Percentiles rank a stretch among this genome's conserved stretches.
Evolutionary conservation across 2,113 vertebrate species (phyloP).

Genomic region (Tapirus terrestris): DNA sequence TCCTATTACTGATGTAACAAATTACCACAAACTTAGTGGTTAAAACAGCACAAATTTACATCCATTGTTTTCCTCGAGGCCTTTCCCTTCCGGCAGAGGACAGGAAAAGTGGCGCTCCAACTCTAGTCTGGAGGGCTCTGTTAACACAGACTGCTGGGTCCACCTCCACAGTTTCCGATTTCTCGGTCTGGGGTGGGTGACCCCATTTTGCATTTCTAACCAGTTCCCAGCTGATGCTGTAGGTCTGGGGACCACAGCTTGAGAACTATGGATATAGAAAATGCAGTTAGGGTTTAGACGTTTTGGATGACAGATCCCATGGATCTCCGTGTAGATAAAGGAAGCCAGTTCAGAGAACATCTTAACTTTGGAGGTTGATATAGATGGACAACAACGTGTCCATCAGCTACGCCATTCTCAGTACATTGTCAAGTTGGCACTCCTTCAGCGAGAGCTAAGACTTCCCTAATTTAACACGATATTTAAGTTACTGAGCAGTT

Average conservation of each 20-base stretch:
- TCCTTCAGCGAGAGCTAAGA: neutral
- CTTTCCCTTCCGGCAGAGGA: neutral
- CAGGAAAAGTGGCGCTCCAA: neutral
- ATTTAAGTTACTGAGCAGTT: neutral
- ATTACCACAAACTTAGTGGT: neutral
- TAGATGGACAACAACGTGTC: too few species aligned
- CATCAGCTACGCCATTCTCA: neutral
- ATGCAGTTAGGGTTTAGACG: neutral
- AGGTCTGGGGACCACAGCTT: neutral
- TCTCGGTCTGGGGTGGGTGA: neutral
- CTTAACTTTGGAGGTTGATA: neutral
- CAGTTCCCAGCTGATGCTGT: neutral
- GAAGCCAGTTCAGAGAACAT: neutral
- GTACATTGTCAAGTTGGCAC: neutral
- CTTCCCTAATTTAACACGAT: neutral
- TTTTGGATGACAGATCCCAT: neutral
- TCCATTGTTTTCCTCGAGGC: neutral
- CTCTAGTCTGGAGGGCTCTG: neutral
- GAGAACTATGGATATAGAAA: neutral
- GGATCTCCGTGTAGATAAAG: neutral
- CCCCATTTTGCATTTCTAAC: neutral
- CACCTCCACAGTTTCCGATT: neutral
- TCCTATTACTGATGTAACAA: conserved; percentile 15
- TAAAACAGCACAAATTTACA: neutral
- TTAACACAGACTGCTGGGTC: neutral